Base-by-base conservation (phyloP, 2,113 vertebrate species). In the Tympanuchus pallidicinctus region DNA sequence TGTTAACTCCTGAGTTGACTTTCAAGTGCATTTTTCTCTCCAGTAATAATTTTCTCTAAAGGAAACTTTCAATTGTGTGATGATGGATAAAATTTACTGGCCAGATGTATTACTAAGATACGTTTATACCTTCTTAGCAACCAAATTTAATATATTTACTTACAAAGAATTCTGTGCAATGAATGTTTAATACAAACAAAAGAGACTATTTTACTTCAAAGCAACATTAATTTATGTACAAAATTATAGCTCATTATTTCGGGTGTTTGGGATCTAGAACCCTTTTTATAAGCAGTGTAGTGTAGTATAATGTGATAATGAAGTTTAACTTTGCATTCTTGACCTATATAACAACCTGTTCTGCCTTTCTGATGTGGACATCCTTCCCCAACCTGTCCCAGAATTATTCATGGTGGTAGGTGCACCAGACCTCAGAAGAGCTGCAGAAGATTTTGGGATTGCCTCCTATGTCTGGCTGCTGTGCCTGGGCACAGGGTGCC, bases 101-200 rank as follows among this genome's bases (percentile, higher is more conserved):
- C 86, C 86, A 82, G 94, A 84, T 89, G 16, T 96, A 87, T 93
- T 94, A 92, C 82, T 84, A 87, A 69, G 73, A 89, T 79, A 91
- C 78, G 67, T 97, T 94, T 95, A 89, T 96, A 96, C 80, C 91
- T 96, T 96, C 96, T 95, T 97, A 95, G 93, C 81, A 93, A 95
- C 87, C 86, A 96, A 96, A 97, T 96, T 94, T 97, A 97, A 97
- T 96, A 96, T 97, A 96, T 95, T 96, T 97, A 96, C 88, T 94
- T 93, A 95, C 91, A 89, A 97, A 92, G 48, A 95, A 74, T 87
- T 94, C 89, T 96, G 95, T 96, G 93, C 88, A 95, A 94, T 93
- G 88, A 91, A 91, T 90, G 91, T 96, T 97, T 96, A 94, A 93
- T 94, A 90, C 85, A 94, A 90, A 95, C 71, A 81, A 93, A 90